Evolutionary conservation across 2,113 vertebrate genomes (phyloP), one percentile per base, ranked within the genome.

Genomic region (Atlantisia rogersi): DNA sequence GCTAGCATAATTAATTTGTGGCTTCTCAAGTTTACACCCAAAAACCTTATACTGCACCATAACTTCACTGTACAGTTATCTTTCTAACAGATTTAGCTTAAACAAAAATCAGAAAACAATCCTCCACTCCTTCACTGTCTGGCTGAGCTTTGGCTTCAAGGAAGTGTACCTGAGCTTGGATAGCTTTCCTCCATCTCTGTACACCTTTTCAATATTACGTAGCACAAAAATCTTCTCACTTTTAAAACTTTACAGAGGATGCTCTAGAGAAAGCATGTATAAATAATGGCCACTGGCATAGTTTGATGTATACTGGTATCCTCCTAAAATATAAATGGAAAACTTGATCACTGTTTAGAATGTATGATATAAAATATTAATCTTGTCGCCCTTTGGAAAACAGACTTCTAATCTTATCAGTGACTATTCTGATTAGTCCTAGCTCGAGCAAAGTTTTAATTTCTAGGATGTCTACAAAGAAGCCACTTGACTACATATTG

Each of bases 261-360:
- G 8, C 28, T 67, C 9, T 60, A 81, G 73, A 74, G 67, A 56
- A 88, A 65, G 2, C 44, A 26, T 73, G 24, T 56, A 50, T 91
- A 76, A 85, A 37, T 69, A 62, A 82, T 40, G 20, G 4, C 3
- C 32, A 10, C 25, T 17, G 11, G 13, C 53, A 37, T 48, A 44
- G 75, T 52, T 81, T 70, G 65, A 63, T 90, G 55, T 82, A 18
- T 53, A 29, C n/a, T 67, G n/a, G 22, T 84, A 78, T 68, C 52
- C 29, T 91, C 26, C 81, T 81, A 73, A 95, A 88, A 81, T 78
- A 78, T 32, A 91, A 48, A 88, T 83, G 50, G 73, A 81, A 69
- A 70, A 77, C 16, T 46, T 74, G 22, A 69, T 83, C 5, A 0
- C n/a, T 78, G 8, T 90, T 96, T 77, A 76, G 46, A 65, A 83